Evolutionary conservation across 2,113 vertebrate genomes (phyloP).

Genomic region (Bos indicus): DNA sequence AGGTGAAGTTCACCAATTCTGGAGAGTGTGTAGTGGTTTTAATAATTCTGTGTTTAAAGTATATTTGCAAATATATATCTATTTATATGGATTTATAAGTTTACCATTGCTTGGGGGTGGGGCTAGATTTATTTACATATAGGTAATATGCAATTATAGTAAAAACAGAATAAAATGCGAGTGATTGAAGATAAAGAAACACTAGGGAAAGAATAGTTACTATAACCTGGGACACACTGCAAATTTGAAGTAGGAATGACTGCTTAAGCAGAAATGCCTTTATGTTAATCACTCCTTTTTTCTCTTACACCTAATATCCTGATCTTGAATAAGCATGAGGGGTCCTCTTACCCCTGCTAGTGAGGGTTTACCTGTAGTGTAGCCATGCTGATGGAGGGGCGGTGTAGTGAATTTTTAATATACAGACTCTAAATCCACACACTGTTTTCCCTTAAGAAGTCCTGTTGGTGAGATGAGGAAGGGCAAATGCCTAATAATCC

Average conservation of each 20-base stretch:
- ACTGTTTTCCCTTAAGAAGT: neutral
- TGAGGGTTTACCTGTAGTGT: neutral
- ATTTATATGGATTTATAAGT: neutral
- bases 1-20: neutral
- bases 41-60: neutral
- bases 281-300: neutral
- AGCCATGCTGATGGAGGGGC: accelerated
- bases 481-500: neutral
- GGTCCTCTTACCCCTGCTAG: neutral
- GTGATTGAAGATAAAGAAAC: neutral
- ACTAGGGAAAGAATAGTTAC: neutral
- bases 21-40: neutral
- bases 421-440: neutral
- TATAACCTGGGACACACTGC: neutral
- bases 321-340: neutral
- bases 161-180: neutral
- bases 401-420: neutral
- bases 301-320: neutral
- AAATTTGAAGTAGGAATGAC: neutral
- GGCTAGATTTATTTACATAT: neutral
- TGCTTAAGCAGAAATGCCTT: neutral
- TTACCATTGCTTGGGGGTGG: neutral
- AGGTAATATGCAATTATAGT: neutral
- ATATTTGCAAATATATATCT: neutral
- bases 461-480: neutral